Base-by-base conservation (phyloP, 2,797 vertebrate genomes). In the Falco berigora region DNA sequence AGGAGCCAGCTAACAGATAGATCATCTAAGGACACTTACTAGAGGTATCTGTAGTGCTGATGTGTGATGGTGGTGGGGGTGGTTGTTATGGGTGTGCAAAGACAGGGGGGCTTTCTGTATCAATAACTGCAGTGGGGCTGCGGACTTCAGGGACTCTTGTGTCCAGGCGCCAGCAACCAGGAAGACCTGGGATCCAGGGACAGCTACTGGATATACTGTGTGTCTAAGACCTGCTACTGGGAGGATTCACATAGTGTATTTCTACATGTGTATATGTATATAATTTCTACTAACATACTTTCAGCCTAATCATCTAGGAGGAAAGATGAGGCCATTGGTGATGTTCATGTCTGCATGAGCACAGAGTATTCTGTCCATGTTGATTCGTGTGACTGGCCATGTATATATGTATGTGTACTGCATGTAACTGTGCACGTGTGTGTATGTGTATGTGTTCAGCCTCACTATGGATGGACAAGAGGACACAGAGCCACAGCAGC, bases 401-500 rank as follows among this genome's bases (percentile, higher is more conserved):
- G 18, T 38, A 27, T 25, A 11, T 36, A 6, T 4, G 6, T 5
- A 27, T 2, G 0, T 27, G 8, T 36, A 15, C 24, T 58, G 34
- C 0, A 0, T 68, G 18, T 27, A 13, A 47, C 21, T 5, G 8
- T 68, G 30, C 13, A 30, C 1, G 0, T 11, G 19, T 55, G 21
- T 34, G 9, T 4, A 3, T 1, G 8, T 17, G 12, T 25, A 10
- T 4, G 0, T 38, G 16, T 14, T 71, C 25, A 72, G 53, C 32
- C 36, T 63, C 4, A 3, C 28, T 42, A 22, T n/a, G 25, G 10
- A 20, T 72, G 36, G 14, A 25, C 9, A 3, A 3, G 5, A 19
- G 28, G 8, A 49, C 36, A 36, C 2, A 5, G 19, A 38, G 9
- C 4, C 8, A 23, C 2, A 5, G 58, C 73, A 86, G 34, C 24